Conservation (phyloP, 1,140 invertebrate species). For the Elymnias hypermnestra region DNA sequence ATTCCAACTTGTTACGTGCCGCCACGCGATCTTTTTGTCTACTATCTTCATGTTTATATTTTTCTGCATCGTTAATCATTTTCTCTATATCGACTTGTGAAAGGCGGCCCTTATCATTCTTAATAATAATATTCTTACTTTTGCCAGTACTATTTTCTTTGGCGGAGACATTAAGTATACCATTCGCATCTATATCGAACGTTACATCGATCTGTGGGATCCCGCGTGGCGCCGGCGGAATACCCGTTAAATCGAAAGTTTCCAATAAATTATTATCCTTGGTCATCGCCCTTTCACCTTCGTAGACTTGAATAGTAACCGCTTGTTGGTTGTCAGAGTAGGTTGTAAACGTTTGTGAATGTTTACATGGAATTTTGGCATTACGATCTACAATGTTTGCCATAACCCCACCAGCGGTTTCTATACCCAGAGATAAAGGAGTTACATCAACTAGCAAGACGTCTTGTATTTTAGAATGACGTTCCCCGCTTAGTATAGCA, state of each 20-base stretch:
- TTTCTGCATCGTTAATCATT: conserved; percentile 89
- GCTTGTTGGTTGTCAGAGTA: conserved; percentile 83
- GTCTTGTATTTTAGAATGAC: conserved; percentile 77
- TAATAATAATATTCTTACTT: conserved; percentile 89
- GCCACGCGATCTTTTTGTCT: conserved; percentile 80
- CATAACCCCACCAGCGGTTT: conserved; percentile 79
- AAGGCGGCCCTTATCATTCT: conserved; percentile 94
- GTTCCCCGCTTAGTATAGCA: conserved; percentile 63
- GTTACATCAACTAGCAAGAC: conserved; percentile 76
- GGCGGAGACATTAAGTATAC: conserved; percentile 83
- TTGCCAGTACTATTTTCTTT: conserved; percentile 81
- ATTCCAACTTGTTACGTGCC: conserved; percentile 88
- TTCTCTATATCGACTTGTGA: conserved; percentile 93
- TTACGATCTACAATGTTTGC: conserved; percentile 79
- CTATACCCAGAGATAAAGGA: conserved; percentile 78
- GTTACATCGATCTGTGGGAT: conserved; percentile 85
- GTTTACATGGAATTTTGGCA: conserved; percentile 78
- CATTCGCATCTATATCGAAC: conserved; percentile 83
- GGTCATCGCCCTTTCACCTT: conserved; percentile 86
- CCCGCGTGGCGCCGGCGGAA: conserved; percentile 88
- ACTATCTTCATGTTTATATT: conserved; percentile 82
- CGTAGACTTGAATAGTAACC: conserved; percentile 81
- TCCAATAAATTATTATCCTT: conserved; percentile 87
- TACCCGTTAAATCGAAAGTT: conserved; percentile 86
- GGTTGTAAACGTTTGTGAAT: conserved; percentile 80